These are phyloP conservation scores for Podargus strigoides DNA, from an alignment of 2,797 vertebrate species.

Conservation along the genomic window DNA sequence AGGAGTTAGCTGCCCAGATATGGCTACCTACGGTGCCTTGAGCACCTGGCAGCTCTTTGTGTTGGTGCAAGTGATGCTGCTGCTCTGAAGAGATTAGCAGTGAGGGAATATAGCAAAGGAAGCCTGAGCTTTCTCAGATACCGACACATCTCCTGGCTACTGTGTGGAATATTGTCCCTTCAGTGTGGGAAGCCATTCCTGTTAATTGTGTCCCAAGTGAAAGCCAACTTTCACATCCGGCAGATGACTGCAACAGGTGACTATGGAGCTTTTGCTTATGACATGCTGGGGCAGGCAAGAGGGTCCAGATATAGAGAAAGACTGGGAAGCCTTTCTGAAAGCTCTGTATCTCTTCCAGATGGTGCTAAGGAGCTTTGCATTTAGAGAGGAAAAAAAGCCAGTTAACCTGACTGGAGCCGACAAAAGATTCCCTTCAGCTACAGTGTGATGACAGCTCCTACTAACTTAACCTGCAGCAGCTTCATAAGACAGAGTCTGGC, in stretches of 20 bases:
- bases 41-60: background rate
- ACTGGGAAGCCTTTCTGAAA: background rate
- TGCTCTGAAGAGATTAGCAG: background rate
- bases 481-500: background rate
- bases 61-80: background rate
- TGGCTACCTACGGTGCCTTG: background rate
- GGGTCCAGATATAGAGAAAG: background rate
- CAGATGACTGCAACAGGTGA: background rate
- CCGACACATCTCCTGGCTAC: background rate
- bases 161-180: background rate
- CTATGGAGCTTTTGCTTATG: accelerated
- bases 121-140: background rate
- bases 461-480: background rate
- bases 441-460: background rate
- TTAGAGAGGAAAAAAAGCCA: background rate
- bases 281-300: background rate
- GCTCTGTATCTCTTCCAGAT: background rate
- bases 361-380: background rate
- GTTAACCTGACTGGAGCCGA: background rate
- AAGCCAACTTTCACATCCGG: background rate
- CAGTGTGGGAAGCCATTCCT: background rate
- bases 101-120: background rate
- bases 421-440: background rate
- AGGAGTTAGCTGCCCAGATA: background rate
- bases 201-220: background rate